A percentile compares a stretch with the other conserved stretches of the same genome.
These are phyloP conservation scores for Chiloscyllium plagiosum DNA, from an alignment of 2,113 vertebrate species.

Conservation along the genomic window DNA sequence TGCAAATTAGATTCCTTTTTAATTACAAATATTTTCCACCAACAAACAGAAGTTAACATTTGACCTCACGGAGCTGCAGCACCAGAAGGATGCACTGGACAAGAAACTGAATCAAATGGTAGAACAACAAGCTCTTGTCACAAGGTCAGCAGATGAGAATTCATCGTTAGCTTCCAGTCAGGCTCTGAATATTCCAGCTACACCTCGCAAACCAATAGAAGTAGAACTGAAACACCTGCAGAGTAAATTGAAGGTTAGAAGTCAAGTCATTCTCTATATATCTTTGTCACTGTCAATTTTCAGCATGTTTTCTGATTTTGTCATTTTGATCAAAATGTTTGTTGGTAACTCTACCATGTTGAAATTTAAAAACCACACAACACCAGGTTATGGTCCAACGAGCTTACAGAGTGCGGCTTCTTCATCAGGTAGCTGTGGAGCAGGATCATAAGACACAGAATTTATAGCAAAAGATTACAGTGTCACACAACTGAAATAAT, in stretches of 20 bases:
- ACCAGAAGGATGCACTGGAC: conserved; percentile 75
- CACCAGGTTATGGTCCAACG: too few species aligned
- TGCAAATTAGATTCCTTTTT: not conserved
- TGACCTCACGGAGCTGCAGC: conserved; percentile 68
- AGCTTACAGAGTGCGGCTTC: too few species aligned
- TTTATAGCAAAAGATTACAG: too few species aligned
- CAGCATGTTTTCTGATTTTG: not conserved
- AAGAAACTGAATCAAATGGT: conserved; percentile 66
- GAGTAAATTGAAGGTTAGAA: conserved; percentile 78
- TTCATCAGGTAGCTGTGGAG: too few species aligned
- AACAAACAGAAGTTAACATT: conserved; percentile 68
- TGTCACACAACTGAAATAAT: too few species aligned
- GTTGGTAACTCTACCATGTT: not conserved
- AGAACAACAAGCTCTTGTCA: conserved; percentile 59
- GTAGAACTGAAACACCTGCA: conserved; percentile 79
- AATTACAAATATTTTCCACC: conserved; percentile 38
- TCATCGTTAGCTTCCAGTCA: conserved; percentile 47
- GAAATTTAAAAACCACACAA: not conserved
- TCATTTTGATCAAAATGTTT: not conserved
- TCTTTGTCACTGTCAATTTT: not conserved
- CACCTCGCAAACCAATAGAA: conserved; percentile 61
- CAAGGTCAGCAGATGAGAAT: conserved; percentile 47
- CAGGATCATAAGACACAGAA: too few species aligned
- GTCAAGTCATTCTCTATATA: not conserved
- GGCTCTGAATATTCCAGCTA: conserved; percentile 49